Evolutionary conservation across 2,888 invertebrate species (phyloP).

Genomic region (Apoda limacodes): DNA sequence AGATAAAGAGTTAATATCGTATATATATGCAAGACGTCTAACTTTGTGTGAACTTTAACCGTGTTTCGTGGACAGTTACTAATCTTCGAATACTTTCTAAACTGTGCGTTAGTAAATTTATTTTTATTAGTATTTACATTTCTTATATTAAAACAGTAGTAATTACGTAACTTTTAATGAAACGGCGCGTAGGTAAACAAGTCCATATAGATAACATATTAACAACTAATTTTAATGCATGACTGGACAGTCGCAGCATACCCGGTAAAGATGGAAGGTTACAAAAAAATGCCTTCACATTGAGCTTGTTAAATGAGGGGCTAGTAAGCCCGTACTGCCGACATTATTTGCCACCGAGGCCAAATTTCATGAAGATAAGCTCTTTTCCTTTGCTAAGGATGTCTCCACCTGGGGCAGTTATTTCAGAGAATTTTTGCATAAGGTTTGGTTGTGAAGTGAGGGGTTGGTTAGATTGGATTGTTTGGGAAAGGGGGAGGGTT

Average conservation of each 20-base stretch:
- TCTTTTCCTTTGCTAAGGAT: slow-evolving; percentile 94
- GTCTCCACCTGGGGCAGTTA: slow-evolving; percentile 90
- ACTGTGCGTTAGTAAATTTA: slow-evolving; percentile 65
- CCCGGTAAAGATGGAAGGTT: too few species aligned
- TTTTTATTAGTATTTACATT: slow-evolving; percentile 53
- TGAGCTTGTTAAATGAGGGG: too few species aligned
- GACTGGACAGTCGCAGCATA: too few species aligned
- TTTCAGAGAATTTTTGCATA: slow-evolving; percentile 91
- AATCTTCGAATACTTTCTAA: slow-evolving; percentile 63
- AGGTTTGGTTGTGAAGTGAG: slow-evolving; percentile 75
- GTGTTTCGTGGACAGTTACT: slow-evolving; percentile 58
- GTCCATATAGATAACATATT: slow-evolving; percentile 36
- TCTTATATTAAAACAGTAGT: slow-evolving; percentile 36
- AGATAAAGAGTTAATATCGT: too few species aligned
- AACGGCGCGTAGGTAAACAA: slow-evolving; percentile 39
- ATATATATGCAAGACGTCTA: too few species aligned
- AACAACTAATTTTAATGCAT: too few species aligned
- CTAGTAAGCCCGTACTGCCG: slow-evolving; percentile 40
- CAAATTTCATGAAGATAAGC: slow-evolving; percentile 94
- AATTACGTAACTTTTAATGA: slow-evolving; percentile 34
- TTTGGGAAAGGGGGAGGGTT: slow-evolving; percentile 38
- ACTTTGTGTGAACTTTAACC: slow-evolving; percentile 46
- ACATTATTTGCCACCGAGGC: slow-evolving; percentile 81
- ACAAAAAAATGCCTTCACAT: too few species aligned
- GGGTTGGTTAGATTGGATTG: slow-evolving; percentile 42